A percentile compares a stretch with the other conserved stretches of the same genome.
These are phyloP conservation scores for Cephus spinipes DNA, from an alignment of 2,888 invertebrate species.

Conservation along the genomic window DNA sequence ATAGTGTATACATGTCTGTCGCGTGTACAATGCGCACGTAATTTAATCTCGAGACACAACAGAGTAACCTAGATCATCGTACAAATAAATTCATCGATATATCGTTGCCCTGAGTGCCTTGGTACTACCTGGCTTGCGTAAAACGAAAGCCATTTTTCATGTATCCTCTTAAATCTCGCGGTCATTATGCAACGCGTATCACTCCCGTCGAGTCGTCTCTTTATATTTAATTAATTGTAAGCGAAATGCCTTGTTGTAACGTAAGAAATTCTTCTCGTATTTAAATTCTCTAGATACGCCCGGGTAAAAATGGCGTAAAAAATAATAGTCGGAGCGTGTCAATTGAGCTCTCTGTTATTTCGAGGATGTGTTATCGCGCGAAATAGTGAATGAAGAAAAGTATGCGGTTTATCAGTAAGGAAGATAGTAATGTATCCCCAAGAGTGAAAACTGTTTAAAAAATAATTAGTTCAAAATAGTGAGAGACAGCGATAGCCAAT, in stretches of 20 bases:
- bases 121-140: constrained; percentile 48
- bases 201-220: not conserved
- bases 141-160: constrained; percentile 36
- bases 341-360: not conserved
- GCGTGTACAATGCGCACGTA: constrained; percentile 32
- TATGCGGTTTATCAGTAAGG: not conserved
- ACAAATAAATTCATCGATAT: constrained; percentile 56
- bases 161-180: not conserved
- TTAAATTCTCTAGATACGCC: not conserved
- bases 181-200: not conserved
- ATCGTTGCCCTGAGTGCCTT: constrained; percentile 60
- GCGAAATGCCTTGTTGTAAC: not conserved
- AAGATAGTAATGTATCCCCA: not conserved
- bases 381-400: not conserved
- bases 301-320: not conserved
- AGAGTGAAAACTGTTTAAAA: not conserved
- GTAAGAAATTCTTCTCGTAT: not conserved
- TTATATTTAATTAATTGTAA: not conserved
- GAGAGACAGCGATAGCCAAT: not conserved
- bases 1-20: constrained; percentile 24
- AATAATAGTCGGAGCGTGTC: not conserved
- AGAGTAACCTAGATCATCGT: constrained; percentile 52
- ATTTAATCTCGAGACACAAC: constrained; percentile 33
- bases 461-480: not conserved
- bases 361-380: not conserved